These are phyloP conservation scores for Napeogenes inachia DNA, from an alignment of 2,888 invertebrate species.

Conservation along the genomic window DNA sequence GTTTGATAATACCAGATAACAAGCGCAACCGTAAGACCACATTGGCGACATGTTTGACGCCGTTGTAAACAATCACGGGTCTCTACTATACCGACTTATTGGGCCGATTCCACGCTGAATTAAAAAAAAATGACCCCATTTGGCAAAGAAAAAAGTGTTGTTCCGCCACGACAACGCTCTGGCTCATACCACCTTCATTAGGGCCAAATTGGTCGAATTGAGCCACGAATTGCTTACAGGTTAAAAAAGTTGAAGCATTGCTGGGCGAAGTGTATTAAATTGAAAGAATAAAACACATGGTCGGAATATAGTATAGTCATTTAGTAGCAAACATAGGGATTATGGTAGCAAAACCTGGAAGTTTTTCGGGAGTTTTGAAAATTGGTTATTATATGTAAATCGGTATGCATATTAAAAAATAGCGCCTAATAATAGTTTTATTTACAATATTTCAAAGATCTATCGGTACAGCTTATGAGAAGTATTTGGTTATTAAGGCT, in stretches of 20 bases:
- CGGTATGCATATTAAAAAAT: too few relatives aligned
- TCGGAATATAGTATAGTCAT: too few relatives aligned
- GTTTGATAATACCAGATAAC: constrained; percentile 38
- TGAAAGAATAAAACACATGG: too few relatives aligned
- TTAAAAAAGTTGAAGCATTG: constrained; percentile 20
- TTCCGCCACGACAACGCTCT: constrained; percentile 29
- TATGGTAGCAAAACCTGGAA: too few relatives aligned
- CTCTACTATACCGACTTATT: constrained; percentile 34
- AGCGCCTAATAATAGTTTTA: too few relatives aligned
- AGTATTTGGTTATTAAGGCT: too few relatives aligned
- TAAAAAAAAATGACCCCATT: constrained; percentile 33
- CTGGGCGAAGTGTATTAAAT: constrained; percentile 19
- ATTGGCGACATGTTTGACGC: constrained; percentile 29
- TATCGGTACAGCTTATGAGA: too few relatives aligned
- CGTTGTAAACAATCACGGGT: constrained; percentile 38
- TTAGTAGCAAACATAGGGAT: too few relatives aligned
- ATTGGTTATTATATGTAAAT: too few relatives aligned
- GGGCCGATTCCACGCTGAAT: constrained; percentile 30
- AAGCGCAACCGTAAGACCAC: constrained; percentile 34
- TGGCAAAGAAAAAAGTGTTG: constrained; percentile 34
- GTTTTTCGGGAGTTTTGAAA: too few relatives aligned
- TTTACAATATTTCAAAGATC: too few relatives aligned
- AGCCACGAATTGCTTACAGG: constrained; percentile 24
- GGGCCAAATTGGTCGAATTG: constrained; percentile 29
- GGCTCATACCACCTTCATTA: constrained; percentile 26